Conservation (phyloP, 2,113 vertebrate genomes). For the Zosterops hypoxanthus region DNA sequence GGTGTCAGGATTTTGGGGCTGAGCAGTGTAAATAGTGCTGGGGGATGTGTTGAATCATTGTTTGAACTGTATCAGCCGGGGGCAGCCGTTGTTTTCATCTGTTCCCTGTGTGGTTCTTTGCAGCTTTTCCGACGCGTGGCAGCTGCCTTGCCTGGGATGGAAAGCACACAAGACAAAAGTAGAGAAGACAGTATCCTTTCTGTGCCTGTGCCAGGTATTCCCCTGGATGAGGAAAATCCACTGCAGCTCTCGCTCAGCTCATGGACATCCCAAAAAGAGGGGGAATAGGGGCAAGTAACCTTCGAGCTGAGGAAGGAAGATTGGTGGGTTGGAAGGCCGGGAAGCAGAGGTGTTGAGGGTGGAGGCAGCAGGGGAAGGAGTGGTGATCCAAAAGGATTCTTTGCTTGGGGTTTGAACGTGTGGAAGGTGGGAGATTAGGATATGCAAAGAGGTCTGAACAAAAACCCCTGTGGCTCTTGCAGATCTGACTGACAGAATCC, state of each 20-base stretch:
- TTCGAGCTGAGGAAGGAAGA: background rate
- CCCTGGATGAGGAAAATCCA: background rate
- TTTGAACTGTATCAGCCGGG: background rate
- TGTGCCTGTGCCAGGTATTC: background rate
- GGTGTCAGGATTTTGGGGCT: constrained; percentile 21
- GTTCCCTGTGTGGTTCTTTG: background rate
- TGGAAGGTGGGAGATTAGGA: background rate
- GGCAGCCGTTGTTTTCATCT: background rate
- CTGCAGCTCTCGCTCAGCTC: background rate
- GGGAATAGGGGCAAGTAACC: background rate
- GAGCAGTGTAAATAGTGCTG: background rate
- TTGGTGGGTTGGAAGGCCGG: background rate
- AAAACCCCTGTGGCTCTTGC: background rate
- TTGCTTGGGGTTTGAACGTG: background rate
- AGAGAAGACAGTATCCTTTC: constrained; percentile 99
- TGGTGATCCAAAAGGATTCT: background rate
- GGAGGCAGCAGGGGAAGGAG: background rate
- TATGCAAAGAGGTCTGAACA: background rate
- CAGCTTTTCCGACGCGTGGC: constrained; percentile 98
- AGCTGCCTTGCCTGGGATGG: constrained; percentile 97
- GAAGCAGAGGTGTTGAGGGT: background rate
- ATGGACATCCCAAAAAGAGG: background rate
- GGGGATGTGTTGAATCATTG: background rate
- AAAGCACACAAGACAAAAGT: constrained; percentile 97
- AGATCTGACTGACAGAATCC: background rate